Conservation (phyloP, 2,888 invertebrate genomes). For the Ormyrus thymus region DNA sequence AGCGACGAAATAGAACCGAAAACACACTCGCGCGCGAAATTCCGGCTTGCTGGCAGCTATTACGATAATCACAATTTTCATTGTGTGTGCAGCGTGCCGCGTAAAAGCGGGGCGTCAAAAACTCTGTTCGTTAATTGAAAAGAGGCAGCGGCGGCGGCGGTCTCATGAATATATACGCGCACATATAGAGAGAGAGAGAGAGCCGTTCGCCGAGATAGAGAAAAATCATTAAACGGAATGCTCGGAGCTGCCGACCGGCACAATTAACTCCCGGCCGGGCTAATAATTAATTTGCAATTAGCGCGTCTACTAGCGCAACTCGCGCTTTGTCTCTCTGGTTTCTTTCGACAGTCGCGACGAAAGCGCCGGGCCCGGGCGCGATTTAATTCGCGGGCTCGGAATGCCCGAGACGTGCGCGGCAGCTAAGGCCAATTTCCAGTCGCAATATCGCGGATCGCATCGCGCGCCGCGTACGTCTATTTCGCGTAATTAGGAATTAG, state of each 20-base stretch:
- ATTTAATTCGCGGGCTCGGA: conserved; percentile 62
- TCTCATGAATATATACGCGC: conserved; percentile 33
- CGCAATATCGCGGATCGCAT: conserved; percentile 57
- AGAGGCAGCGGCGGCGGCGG: conserved; percentile 9
- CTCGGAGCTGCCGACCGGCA: conserved; percentile 2
- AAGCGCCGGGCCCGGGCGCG: conserved; percentile 59
- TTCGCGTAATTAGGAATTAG: conserved; percentile 62
- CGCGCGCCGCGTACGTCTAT: conserved; percentile 58
- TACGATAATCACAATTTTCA: conserved; percentile 54
- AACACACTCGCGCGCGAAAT: conserved; percentile 31
- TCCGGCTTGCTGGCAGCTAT: conserved; percentile 32
- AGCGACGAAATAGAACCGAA: conserved; percentile 30
- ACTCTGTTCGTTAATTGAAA: conserved; percentile 51
- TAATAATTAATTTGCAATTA: conserved; percentile 58
- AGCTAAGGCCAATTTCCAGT: not conserved
- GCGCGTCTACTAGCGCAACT: conserved; percentile 36
- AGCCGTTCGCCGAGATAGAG: conserved; percentile 24
- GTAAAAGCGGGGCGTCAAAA: conserved; percentile 37
- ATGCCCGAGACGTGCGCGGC: conserved; percentile 8
- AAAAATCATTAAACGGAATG: conserved; percentile 54
- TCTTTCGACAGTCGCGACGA: conserved; percentile 53
- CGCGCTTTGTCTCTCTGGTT: conserved; percentile 33
- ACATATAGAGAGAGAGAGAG: not conserved
- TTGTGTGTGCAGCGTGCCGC: conserved; percentile 14
- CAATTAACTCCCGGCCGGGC: conserved; percentile 42